Evolutionary conservation across 2,113 vertebrate genomes (phyloP).

Genomic region (Urocolius indicus): DNA sequence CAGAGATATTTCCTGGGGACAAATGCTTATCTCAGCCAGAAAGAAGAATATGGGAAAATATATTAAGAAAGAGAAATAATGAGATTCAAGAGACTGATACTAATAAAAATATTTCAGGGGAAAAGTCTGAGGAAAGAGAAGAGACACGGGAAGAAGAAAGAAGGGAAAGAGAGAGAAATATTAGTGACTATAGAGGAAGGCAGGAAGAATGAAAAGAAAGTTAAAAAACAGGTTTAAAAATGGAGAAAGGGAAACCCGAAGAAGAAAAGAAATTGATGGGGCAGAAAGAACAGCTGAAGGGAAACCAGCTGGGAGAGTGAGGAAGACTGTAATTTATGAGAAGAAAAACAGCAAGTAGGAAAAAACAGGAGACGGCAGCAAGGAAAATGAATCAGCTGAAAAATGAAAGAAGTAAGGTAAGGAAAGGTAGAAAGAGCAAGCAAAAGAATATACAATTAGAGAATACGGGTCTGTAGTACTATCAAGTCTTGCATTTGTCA

Average conservation of each 20-base stretch:
- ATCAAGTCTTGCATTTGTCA: not conserved
- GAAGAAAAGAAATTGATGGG: not conserved
- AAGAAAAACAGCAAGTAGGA: not conserved
- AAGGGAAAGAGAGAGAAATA: not conserved
- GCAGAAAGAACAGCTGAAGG: not conserved
- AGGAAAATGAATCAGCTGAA: not conserved
- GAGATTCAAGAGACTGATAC: not conserved
- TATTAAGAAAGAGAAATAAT: not conserved
- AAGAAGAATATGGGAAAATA: not conserved
- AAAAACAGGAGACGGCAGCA: not conserved
- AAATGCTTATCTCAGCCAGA: conserved; percentile 19
- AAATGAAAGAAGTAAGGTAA: not conserved
- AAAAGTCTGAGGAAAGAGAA: not conserved
- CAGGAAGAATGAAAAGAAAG: not conserved
- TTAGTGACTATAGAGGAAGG: not conserved
- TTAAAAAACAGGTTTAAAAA: not conserved
- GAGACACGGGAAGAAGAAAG: not conserved
- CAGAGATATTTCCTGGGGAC: conserved; percentile 15
- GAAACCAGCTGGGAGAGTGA: not conserved
- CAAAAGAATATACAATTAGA: not conserved
- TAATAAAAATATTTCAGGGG: not conserved
- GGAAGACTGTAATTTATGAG: not conserved
- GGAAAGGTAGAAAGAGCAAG: not conserved
- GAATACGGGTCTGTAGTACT: not conserved
- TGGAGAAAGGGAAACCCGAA: not conserved